Percentiles rank a stretch among this genome's conserved stretches.
Evolutionary conservation across 2,113 vertebrate species (phyloP).

Genomic region (Leucopsar rothschildi): DNA sequence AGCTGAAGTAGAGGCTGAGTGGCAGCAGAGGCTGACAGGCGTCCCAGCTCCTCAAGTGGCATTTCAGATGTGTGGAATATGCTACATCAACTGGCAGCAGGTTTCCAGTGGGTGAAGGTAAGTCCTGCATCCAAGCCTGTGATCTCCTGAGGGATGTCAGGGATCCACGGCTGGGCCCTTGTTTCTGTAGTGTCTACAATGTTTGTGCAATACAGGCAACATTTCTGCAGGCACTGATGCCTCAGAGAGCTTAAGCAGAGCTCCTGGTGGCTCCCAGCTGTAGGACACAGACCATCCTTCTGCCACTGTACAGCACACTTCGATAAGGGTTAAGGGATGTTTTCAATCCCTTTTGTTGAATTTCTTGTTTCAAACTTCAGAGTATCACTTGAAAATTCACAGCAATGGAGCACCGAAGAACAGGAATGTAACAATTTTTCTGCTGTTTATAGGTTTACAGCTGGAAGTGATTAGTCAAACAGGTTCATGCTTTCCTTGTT

Average conservation of each 20-base stretch:
- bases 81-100: slow-evolving; percentile 71
- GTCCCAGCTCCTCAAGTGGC: neutral
- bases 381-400: neutral
- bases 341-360: neutral
- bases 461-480: neutral
- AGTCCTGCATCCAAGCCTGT: neutral
- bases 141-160: neutral
- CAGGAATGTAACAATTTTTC: neutral
- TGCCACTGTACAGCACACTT: neutral
- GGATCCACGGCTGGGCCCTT: neutral
- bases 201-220: neutral
- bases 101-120: slow-evolving; percentile 80
- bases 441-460: neutral
- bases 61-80: slow-evolving; percentile 67
- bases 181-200: neutral
- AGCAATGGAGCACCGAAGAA: neutral
- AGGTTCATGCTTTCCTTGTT: neutral
- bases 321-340: neutral
- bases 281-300: neutral
- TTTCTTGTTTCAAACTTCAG: neutral
- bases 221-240: neutral
- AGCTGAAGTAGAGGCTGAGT: slow-evolving; percentile 2
- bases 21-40: neutral
- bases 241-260: neutral
- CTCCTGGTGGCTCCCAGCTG: neutral